These are phyloP conservation scores for Apoderus coryli DNA, from an alignment of 2,888 invertebrate species.

Conservation along the genomic window DNA sequence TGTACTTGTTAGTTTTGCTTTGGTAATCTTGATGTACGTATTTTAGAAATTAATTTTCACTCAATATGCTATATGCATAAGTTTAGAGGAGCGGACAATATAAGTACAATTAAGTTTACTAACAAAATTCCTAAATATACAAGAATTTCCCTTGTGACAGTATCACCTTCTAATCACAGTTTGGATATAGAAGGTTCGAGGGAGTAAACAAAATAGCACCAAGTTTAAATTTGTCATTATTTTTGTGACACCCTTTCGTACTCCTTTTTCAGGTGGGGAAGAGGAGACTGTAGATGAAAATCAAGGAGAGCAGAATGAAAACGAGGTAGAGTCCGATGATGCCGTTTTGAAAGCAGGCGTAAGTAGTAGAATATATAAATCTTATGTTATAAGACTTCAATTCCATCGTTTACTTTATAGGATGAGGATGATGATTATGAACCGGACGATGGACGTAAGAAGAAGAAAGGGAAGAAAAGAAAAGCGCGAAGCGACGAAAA, in stretches of 20 bases:
- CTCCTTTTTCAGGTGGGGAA: slow-evolving; percentile 42
- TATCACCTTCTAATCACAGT: not conserved
- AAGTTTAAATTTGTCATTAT: too few species aligned
- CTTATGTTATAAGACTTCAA: too few species aligned
- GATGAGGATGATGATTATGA: slow-evolving; percentile 82
- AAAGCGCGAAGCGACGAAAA: slow-evolving; percentile 82
- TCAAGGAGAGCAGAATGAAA: slow-evolving; percentile 46
- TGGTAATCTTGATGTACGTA: too few species aligned
- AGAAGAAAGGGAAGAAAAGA: slow-evolving; percentile 89
- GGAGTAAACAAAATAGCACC: too few species aligned
- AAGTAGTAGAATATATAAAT: slow-evolving; percentile 19
- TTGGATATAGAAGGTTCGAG: too few species aligned
- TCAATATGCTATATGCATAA: too few species aligned
- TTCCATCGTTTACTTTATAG: too few species aligned
- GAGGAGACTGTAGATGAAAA: slow-evolving; percentile 59
- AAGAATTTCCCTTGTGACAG: not conserved
- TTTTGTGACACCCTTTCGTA: too few species aligned
- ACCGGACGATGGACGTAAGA: slow-evolving; percentile 69
- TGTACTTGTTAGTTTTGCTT: too few species aligned
- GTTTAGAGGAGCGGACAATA: too few species aligned
- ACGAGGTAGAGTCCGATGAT: slow-evolving; percentile 64
- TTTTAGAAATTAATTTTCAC: too few species aligned
- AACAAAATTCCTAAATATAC: not conserved
- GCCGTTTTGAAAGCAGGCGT: slow-evolving; percentile 43
- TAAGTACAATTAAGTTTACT: too few species aligned